Evolutionary conservation across 2,797 vertebrate species (phyloP).

Genomic region (Hippoglossus hippoglossus): DNA sequence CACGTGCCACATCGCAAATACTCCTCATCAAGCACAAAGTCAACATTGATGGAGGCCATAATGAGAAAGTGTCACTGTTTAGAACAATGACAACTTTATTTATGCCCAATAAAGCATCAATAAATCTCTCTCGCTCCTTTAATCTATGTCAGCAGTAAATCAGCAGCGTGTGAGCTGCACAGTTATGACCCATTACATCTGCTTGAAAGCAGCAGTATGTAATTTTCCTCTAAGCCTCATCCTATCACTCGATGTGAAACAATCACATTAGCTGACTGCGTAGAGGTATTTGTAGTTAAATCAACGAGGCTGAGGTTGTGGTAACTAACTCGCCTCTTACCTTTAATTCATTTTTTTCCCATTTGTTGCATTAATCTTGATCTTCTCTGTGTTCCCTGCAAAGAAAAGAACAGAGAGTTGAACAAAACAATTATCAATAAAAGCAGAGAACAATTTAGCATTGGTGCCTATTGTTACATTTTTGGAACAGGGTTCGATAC

Average conservation of each 20-base stretch:
- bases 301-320: constrained; percentile 1
- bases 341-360: neutral
- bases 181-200: constrained; percentile 66
- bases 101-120: constrained; percentile 55
- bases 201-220: constrained; percentile 53
- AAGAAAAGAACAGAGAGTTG: constrained; percentile 2
- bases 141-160: constrained; percentile 55
- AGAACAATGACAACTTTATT: constrained; percentile 53
- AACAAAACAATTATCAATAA: neutral
- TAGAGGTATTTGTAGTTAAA: constrained; percentile 18
- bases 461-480: neutral
- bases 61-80: constrained; percentile 54
- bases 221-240: constrained; percentile 1
- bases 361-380: neutral
- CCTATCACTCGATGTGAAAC: constrained; percentile 28
- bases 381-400: neutral
- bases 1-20: constrained; percentile 25
- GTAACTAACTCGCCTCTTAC: constrained; percentile 20
- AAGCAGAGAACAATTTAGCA: neutral
- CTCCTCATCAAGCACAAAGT: constrained; percentile 34
- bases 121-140: constrained; percentile 54
- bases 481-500: neutral
- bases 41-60: constrained; percentile 53
- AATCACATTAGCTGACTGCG: constrained; percentile 30
- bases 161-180: constrained; percentile 35